Base-by-base conservation (phyloP, 1,140 invertebrate genomes). In the Ganaspis sp. region DNA sequence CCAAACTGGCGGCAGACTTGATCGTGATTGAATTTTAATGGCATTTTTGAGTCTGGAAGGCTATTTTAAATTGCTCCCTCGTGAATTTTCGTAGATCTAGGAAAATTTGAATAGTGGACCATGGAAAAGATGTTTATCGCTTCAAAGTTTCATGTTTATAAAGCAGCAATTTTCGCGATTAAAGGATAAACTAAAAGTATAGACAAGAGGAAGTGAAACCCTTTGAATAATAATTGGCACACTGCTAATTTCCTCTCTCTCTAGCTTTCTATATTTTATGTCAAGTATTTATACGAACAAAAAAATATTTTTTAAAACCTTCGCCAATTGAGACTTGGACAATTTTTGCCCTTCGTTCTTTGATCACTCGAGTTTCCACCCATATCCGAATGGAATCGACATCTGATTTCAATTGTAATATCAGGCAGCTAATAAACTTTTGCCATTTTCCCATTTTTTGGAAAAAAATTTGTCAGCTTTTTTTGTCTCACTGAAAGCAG, bases 11-110 rank as follows among this genome's bases (percentile, higher is more conserved):
- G 45, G 73, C 72, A 75, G 73, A 73, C 72, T 72, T 80, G 85
- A 86, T 87, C 84, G 85, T 81, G 78, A 84, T 88, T 84, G 84
- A 88, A 88, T 87, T 86, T 86, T 88, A 86, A 88, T 86, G 81
- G 69, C 71, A 83, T 83, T 84, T 85, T 88, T 80, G 83, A 76
- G 79, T 82, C 70, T 73, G 49, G 42, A 73, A 45, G 72, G 21
- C 58, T 73, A 69, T 40, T 73, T 34, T 8, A 75, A 85, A 88
- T 87, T 42, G 85, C 80, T 76, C 87, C 77, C 84, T 34, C 9
- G 84, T 54, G 83, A 9, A 72, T 77, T 75, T 64, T 9, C 54
- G 11, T 12, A 15, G 53, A 54, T 54, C 37, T 73, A 2, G 9
- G 53, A 54, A 54, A 54, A 4, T 26, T 29, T 64, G 11, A 64